Conservation (phyloP, 2,797 vertebrate species). For the Falco columbarius region DNA sequence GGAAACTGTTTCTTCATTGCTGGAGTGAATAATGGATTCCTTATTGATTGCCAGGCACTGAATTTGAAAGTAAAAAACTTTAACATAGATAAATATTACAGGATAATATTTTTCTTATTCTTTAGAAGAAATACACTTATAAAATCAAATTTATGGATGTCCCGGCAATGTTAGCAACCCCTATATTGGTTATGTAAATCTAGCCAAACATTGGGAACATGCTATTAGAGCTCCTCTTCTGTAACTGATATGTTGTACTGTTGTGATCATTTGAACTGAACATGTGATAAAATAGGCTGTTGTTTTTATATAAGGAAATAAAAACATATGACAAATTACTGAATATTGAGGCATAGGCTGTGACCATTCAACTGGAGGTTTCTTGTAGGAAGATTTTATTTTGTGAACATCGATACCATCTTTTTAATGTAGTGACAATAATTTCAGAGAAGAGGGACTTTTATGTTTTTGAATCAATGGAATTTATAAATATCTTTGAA, state of each 20-base stretch:
- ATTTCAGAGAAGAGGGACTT: background rate
- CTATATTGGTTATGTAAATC: background rate
- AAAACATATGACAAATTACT: background rate
- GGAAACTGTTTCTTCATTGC: background rate
- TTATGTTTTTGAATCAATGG: constrained; percentile 22
- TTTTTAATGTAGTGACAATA: constrained; percentile 1
- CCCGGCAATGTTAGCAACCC: background rate
- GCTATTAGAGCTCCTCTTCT: background rate
- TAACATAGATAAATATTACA: background rate
- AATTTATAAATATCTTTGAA: constrained; percentile 32
- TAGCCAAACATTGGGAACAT: background rate
- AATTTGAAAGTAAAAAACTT: background rate
- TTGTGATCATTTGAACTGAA: background rate
- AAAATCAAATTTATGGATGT: background rate
- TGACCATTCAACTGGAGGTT: background rate
- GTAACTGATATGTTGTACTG: background rate
- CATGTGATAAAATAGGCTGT: background rate
- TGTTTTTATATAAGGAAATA: background rate
- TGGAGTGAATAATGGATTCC: background rate
- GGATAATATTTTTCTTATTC: background rate
- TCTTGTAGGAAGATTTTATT: background rate
- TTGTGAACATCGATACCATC: background rate
- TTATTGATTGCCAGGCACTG: background rate
- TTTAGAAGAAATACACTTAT: background rate
- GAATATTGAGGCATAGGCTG: background rate